Evolutionary conservation across 1,140 invertebrate genomes (phyloP).

Genomic region (Pachypeltis micranthus): DNA sequence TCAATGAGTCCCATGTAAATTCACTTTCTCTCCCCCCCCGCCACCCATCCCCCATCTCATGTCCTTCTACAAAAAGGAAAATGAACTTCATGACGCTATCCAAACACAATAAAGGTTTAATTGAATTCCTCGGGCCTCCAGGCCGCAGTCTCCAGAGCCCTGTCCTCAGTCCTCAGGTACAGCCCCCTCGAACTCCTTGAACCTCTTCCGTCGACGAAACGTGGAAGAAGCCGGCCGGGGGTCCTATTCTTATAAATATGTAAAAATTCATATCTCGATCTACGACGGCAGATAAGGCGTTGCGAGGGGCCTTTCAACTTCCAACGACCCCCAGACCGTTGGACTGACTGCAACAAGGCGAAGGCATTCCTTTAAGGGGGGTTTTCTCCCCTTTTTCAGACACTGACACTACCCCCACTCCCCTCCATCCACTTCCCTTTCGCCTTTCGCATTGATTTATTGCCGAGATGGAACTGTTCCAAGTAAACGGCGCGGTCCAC

Average conservation of each 20-base stretch:
- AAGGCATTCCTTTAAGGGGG: not conserved
- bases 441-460: not conserved
- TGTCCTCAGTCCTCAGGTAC: too few relatives aligned
- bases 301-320: not conserved
- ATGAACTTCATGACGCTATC: too few relatives aligned
- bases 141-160: too few relatives aligned
- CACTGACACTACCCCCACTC: not conserved
- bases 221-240: too few relatives aligned
- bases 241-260: not conserved
- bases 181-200: too few relatives aligned
- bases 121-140: not conserved
- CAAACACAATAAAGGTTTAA: not conserved
- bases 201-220: too few relatives aligned
- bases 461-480: not conserved
- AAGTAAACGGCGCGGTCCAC: not conserved
- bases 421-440: not conserved
- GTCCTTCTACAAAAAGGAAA: too few relatives aligned
- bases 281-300: not conserved
- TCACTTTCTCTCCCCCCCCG: too few relatives aligned
- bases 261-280: not conserved
- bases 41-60: too few relatives aligned
- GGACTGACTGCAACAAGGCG: not conserved
- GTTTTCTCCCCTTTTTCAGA: not conserved
- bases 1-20: too few relatives aligned
- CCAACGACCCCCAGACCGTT: not conserved